Evolutionary conservation across 2,113 vertebrate species (phyloP).

Genomic region (Protobothrops mucrosquamatus): DNA sequence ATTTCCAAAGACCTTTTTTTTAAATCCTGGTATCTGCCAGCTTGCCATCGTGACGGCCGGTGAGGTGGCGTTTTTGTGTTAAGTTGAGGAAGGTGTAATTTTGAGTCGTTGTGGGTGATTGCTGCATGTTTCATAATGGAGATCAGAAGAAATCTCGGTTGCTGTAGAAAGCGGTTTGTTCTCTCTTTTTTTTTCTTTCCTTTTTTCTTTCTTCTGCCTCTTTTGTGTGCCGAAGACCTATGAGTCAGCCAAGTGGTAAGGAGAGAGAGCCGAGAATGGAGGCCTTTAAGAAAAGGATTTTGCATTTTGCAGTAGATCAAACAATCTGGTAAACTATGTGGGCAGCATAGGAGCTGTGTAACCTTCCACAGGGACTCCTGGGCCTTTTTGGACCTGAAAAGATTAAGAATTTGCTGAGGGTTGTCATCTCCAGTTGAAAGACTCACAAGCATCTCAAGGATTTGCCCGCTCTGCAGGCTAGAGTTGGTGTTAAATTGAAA

Average conservation of each 20-base stretch:
- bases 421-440: background rate
- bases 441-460: background rate
- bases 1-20: background rate
- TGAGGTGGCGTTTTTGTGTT: background rate
- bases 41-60: background rate
- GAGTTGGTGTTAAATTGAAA: background rate
- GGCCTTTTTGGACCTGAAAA: background rate
- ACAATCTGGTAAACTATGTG: background rate
- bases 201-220: background rate
- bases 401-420: background rate
- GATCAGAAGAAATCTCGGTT: background rate
- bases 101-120: background rate
- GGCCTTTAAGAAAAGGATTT: background rate
- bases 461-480: too few species aligned
- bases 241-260: background rate
- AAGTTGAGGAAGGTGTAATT: background rate
- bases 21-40: background rate
- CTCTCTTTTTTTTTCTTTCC: background rate
- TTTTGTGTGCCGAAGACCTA: background rate
- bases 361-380: background rate
- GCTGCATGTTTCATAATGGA: background rate
- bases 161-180: background rate
- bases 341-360: background rate
- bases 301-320: background rate
- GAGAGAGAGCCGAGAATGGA: background rate